Conservation (phyloP, 2,797 vertebrate genomes). For the Leptoclinus maculatus region DNA sequence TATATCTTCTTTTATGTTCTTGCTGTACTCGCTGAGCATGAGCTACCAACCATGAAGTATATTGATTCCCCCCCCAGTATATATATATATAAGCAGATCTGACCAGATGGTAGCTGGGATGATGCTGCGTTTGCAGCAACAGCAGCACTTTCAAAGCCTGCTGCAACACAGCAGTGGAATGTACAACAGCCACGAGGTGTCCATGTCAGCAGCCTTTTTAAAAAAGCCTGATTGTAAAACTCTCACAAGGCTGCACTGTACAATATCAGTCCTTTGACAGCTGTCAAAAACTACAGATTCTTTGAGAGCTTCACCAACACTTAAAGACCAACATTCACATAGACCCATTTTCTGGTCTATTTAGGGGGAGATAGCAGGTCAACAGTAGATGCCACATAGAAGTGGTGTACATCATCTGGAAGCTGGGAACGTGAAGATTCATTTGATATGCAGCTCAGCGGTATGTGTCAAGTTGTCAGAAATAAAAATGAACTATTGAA, state of each 20-base stretch:
- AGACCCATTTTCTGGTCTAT: no score
- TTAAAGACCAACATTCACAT: background rate
- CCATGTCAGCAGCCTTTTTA: slow-evolving; percentile 21
- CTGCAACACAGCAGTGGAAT: slow-evolving; percentile 39
- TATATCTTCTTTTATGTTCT: slow-evolving; percentile 51
- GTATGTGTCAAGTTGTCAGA: background rate
- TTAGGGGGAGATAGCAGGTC: background rate
- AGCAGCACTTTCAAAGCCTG: slow-evolving; percentile 28
- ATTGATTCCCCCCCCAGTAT: slow-evolving; percentile 51
- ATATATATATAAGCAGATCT: slow-evolving; percentile 55
- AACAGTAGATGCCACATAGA: background rate
- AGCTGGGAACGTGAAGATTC: background rate
- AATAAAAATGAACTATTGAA: background rate
- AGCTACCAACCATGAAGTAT: slow-evolving; percentile 57
- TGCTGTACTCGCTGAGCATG: slow-evolving; percentile 41
- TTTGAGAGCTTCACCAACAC: background rate
- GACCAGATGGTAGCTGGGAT: slow-evolving; percentile 58
- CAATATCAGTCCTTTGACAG: background rate
- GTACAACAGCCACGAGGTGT: slow-evolving; percentile 25
- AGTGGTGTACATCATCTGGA: background rate
- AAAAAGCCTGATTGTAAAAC: slow-evolving; percentile 22
- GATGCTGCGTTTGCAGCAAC: slow-evolving; percentile 40
- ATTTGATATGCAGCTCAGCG: background rate
- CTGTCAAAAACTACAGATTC: background rate
- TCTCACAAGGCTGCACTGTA: background rate